These are phyloP conservation scores for Sarcophilus harrisii DNA, from an alignment of 2,797 vertebrate species.

Conservation along the genomic window DNA sequence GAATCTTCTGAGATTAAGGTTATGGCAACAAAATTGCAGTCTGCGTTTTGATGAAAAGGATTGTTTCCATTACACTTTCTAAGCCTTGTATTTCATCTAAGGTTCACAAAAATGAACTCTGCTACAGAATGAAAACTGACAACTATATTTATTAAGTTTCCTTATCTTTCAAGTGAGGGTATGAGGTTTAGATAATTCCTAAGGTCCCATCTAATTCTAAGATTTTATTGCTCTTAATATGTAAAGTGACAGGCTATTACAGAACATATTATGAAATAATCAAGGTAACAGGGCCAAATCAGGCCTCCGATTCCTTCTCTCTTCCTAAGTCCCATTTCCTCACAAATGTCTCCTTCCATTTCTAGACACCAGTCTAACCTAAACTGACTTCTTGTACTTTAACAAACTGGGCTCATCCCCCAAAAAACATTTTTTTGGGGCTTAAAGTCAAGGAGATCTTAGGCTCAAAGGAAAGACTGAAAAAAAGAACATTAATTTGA, in stretches of 20 bases:
- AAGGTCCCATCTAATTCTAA: fast-evolving
- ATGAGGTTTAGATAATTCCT: not conserved
- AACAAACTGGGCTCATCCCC: not conserved
- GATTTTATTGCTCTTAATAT: not conserved
- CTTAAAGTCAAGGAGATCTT: not conserved
- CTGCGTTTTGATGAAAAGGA: not conserved
- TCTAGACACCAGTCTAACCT: not conserved
- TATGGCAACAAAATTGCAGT: not conserved
- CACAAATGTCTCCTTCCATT: not conserved
- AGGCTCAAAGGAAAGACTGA: not conserved
- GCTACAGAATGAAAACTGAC: not conserved
- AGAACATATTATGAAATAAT: not conserved
- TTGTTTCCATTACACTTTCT: not conserved
- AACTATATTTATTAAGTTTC: too few species aligned
- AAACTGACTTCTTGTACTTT: not conserved
- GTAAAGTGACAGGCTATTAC: too few species aligned
- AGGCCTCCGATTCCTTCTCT: not conserved
- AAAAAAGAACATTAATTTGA: not conserved
- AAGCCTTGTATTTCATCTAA: not conserved
- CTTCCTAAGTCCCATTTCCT: not conserved
- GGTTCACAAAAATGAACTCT: not conserved
- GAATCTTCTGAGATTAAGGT: not conserved
- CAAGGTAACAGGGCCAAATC: not conserved
- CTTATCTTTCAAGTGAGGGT: not conserved
- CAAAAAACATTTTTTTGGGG: not conserved